These are phyloP conservation scores for Crossocerus cetratus DNA, from an alignment of 2,888 invertebrate genomes.

Conservation along the genomic window DNA sequence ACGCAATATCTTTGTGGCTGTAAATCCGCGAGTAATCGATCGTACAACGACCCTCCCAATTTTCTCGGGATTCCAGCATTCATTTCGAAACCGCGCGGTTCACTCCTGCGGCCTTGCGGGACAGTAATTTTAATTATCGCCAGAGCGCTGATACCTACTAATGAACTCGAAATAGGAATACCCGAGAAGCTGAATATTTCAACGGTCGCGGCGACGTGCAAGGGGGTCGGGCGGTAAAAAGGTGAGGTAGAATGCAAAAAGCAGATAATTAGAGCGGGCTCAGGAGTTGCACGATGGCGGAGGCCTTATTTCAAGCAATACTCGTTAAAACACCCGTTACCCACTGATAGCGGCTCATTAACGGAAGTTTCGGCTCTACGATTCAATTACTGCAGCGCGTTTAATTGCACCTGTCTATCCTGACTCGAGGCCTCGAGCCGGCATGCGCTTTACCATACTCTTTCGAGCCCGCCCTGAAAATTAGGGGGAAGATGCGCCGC, in stretches of 20 bases:
- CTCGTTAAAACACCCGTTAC: slow-evolving; percentile 71
- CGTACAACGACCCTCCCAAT: too few relatives aligned
- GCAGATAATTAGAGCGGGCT: slow-evolving; percentile 54
- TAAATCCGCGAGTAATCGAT: slow-evolving; percentile 7
- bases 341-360: slow-evolving; percentile 71
- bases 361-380: slow-evolving; percentile 68
- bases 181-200: neutral
- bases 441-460: neutral
- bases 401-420: slow-evolving; percentile 69
- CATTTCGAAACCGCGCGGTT: neutral
- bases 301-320: slow-evolving; percentile 59
- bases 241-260: slow-evolving; percentile 28
- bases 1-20: neutral
- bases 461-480: slow-evolving; percentile 24
- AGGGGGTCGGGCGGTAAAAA: slow-evolving; percentile 26
- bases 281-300: slow-evolving; percentile 28
- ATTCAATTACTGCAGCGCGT: slow-evolving; percentile 67
- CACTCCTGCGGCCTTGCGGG: neutral
- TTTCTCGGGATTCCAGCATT: neutral
- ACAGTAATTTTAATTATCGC: slow-evolving; percentile 5
- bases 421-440: slow-evolving; percentile 13
- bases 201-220: slow-evolving; percentile 1
- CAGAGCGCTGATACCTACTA: too few relatives aligned
- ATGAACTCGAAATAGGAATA: neutral
- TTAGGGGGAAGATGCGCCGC: slow-evolving; percentile 19